phyloP scores from a whole-genome alignment of 2,888 invertebrate species.

The Lampropteryx suffumata region DNA sequence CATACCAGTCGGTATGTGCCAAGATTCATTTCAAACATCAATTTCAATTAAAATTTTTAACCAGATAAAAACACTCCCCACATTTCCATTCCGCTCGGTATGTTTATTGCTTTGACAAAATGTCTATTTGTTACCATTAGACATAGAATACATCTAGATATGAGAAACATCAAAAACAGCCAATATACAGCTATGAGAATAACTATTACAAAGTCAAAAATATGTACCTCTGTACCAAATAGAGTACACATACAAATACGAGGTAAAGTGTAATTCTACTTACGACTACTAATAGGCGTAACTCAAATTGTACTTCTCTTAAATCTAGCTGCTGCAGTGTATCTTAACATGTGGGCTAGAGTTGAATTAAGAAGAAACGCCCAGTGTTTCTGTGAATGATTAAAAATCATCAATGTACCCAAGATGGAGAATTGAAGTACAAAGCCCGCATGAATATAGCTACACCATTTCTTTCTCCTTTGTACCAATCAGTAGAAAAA shows the following conservation, averaged over 20 bases:
- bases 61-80: neutral
- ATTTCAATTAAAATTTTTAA: conserved; percentile 3
- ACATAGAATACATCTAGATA: conserved; percentile 19
- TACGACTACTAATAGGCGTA: conserved; percentile 35
- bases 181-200: conserved; percentile 40
- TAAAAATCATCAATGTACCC: conserved; percentile 16
- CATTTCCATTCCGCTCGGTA: neutral
- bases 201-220: conserved; percentile 38
- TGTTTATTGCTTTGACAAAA: conserved; percentile 13
- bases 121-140: conserved; percentile 13
- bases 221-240: conserved; percentile 37
- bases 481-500: neutral
- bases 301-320: conserved; percentile 37
- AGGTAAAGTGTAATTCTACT: conserved; percentile 35
- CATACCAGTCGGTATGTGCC: conserved; percentile 6
- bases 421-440: conserved; percentile 5
- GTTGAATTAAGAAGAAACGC: conserved; percentile 7
- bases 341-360: conserved; percentile 9
- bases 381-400: conserved; percentile 15
- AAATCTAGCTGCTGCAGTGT: conserved; percentile 29
- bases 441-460: conserved; percentile 2
- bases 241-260: conserved; percentile 32
- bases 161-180: conserved; percentile 30
- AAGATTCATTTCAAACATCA: conserved; percentile 8
- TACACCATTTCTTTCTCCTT: neutral